Conservation (phyloP, 2,888 invertebrate species). For the Elmis aenea region DNA sequence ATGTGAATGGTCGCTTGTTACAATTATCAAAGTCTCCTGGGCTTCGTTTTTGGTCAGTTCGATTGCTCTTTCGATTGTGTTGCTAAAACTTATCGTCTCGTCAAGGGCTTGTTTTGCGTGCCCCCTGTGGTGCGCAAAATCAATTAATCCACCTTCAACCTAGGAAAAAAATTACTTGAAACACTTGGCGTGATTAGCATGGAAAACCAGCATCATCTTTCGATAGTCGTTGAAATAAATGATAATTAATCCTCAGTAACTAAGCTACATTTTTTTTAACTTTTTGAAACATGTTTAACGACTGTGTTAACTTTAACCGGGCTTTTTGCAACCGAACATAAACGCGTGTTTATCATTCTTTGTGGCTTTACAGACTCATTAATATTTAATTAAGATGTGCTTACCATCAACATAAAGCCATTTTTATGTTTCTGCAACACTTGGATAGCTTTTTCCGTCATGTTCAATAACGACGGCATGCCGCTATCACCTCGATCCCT, state of each 20-base stretch:
- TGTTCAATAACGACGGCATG: slow-evolving; percentile 73
- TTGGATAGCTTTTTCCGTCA: slow-evolving; percentile 73
- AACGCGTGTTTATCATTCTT: too few relatives aligned
- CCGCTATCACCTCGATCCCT: slow-evolving; percentile 60
- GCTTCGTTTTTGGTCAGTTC: slow-evolving; percentile 49
- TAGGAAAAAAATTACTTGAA: too few relatives aligned
- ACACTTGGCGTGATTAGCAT: too few relatives aligned
- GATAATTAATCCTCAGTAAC: too few relatives aligned
- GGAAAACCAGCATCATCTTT: slow-evolving; percentile 6
- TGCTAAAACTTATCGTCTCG: slow-evolving; percentile 74
- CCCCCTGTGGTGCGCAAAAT: slow-evolving; percentile 81
- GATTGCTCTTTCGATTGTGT: slow-evolving; percentile 66
- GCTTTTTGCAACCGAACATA: too few relatives aligned
- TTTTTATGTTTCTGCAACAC: slow-evolving; percentile 60
- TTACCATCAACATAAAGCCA: slow-evolving; percentile 70
- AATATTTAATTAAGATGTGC: slow-evolving; percentile 13
- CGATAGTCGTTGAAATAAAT: too few relatives aligned
- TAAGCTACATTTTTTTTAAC: too few relatives aligned
- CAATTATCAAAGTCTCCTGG: slow-evolving; percentile 73
- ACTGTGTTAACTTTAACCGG: too few relatives aligned
- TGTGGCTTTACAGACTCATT: background rate
- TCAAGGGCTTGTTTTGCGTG: slow-evolving; percentile 69
- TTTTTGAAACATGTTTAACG: too few relatives aligned
- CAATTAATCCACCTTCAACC: slow-evolving; percentile 84
- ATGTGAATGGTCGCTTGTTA: slow-evolving; percentile 82